Base-by-base conservation (phyloP, 2,797 vertebrate genomes). In the Bradypodion ventrale region DNA sequence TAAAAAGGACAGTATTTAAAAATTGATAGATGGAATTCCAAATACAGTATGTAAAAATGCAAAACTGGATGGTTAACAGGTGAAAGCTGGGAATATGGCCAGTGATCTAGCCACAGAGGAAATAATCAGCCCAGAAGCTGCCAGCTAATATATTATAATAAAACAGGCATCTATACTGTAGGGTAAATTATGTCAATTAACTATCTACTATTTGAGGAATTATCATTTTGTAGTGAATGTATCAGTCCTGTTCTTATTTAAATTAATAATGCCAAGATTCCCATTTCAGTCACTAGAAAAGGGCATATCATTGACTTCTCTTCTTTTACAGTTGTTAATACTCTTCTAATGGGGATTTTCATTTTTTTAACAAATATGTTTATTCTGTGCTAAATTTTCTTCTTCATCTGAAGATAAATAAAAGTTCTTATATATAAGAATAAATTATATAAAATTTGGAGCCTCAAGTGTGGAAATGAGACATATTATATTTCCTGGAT, bases 161-260 rank as follows among this genome's bases (percentile, higher is more conserved):
- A 3, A 77, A 42, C 15, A 23, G 63, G 77, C 52, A 8, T 1
- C 0, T 1, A 40, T 23, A 44, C 73, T 29, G 19, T 76, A 35
- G 13, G 49, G 49, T 74, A 52, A 72, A 75, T 52, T 80, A 70
- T 44, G 56, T 62, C 65, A 84, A 73, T 80, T 68, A 83, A 40
- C 15, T n/a, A 3, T 69, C 27, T 3, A 1, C 35, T 37, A 0
- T 15, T 5, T 10, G 75, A 25, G 2, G 0, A 9, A 25, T 37
- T 16, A 29, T 7, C 0, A 0, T 12, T 27, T 1, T 19, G 69
- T 46, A 35, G 12, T 6, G 19, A 7, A 68, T 40, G 9, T 15
- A 70, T 76, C 1, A 0, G 12, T 74, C 49, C 5, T 2, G 0
- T 0, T 40, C 76, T 82, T 10, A 2, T 74, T 0, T 4, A 40